Base-by-base conservation (phyloP, 2,113 vertebrate genomes). In the Henicopernis longicauda region DNA sequence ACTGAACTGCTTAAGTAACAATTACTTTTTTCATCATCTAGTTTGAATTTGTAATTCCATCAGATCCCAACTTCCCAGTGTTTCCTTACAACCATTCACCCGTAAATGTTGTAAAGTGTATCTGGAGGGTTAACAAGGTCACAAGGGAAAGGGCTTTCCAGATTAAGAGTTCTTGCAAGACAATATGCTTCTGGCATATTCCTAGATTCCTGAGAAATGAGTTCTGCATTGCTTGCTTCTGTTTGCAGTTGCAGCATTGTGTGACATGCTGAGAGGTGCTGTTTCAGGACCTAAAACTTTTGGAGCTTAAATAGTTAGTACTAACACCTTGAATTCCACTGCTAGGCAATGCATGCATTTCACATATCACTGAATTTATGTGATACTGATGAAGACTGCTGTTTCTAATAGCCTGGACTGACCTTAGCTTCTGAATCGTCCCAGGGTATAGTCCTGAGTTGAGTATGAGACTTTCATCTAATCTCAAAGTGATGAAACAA, bases 111-210 rank as follows among this genome's bases (percentile, higher is more conserved):
- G 40, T 80, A 55, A 50, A 49, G 22, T 58, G 0, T 47, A 17
- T 26, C 31, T 55, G 32, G 12, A 72, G 42, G 12, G 15, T 79
- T 86, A 58, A 27, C 40, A 59, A 21, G 32, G 42, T 59, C 19
- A 22, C 49, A 17, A 19, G 34, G 34, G 66, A 55, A 77, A 52
- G 47, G 11, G 4, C 25, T 89, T 77, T 58, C 55, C 11, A 44
- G 2, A 34, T 8, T 12, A 27, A 58, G 69, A 74, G 27, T 18
- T 47, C 47, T 29, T 79, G 22, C 21, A 73, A 58, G 63, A 44
- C 1, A 1, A 9, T 17, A 1, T 59, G 44, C 32, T 71, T 45
- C 47, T 31, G 40, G 22, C 32, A 4, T 16, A 4, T 31, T 55
- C 31, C 54, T 52, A 2, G 26, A 3, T 42, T 71, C 40, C 31